Percentiles rank a stretch among this genome's conserved stretches.
Conservation (phyloP, 2,888 invertebrate genomes). For the Caenorhabditis sp. region DNA sequence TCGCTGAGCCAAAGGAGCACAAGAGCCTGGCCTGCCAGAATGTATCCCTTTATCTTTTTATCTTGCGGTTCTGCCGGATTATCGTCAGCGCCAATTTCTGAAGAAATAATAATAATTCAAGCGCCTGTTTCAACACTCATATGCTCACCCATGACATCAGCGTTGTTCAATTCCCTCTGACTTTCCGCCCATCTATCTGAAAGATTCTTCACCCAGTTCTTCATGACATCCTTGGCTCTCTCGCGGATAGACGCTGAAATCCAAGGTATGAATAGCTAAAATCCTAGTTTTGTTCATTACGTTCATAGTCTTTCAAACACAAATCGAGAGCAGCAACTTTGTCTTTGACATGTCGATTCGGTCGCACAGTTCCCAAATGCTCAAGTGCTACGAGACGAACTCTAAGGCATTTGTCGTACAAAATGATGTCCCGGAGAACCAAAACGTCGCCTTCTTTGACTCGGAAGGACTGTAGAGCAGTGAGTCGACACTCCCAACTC, state of each 20-base stretch:
- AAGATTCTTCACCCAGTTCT: constrained; percentile 8
- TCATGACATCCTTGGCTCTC: constrained; percentile 5
- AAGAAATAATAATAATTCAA: not conserved
- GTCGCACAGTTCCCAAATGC: constrained; percentile 10
- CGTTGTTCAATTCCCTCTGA: not conserved
- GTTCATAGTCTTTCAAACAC: constrained; percentile 50
- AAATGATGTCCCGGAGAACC: constrained; percentile 11
- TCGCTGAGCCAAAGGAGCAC: constrained; percentile 21
- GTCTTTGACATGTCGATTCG: not conserved
- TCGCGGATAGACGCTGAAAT: constrained; percentile 33
- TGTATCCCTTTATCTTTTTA: constrained; percentile 21
- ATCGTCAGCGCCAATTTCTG: constrained; percentile 1
- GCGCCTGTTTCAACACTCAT: no score
- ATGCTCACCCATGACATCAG: constrained; percentile 4
- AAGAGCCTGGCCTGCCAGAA: constrained; percentile 10
- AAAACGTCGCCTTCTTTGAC: not conserved
- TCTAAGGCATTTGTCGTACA: constrained; percentile 16
- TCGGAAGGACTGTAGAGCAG: constrained; percentile 17
- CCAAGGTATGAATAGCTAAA: not conserved
- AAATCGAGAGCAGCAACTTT: constrained; percentile 29
- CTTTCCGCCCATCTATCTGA: not conserved
- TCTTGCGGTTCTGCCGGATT: not conserved
- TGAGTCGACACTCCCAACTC: constrained; percentile 43
- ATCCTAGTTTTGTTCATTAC: not conserved
- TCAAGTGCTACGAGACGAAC: constrained; percentile 40